Conservation (phyloP, 2,888 invertebrate species). For the Chloromyia formosa region DNA sequence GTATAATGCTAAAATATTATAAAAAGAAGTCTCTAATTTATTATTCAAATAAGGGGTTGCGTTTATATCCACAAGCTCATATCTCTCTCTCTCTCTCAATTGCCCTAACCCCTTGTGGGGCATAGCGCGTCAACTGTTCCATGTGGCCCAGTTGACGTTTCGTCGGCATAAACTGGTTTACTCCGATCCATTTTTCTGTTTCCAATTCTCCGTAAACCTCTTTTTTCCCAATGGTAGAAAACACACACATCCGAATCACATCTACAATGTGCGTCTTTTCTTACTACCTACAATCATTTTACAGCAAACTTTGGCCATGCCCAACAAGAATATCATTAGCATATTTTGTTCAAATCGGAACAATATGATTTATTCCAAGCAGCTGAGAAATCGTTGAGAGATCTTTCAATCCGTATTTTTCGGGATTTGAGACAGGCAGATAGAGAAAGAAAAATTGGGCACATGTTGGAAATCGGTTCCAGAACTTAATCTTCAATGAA, state of each 20-base stretch:
- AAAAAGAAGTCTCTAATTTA: too few species aligned
- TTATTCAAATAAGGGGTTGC: too few species aligned
- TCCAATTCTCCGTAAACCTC: not conserved
- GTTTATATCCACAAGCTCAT: too few species aligned
- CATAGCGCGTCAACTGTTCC: too few species aligned
- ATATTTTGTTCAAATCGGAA: conserved; percentile 40
- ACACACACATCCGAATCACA: not conserved
- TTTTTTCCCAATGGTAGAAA: conserved; percentile 4
- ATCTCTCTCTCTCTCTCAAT: too few species aligned
- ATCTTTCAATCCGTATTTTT: not conserved
- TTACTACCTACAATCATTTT: not conserved
- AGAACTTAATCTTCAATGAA: not conserved
- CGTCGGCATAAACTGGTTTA: too few species aligned
- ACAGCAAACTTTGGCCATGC: not conserved
- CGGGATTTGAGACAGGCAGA: not conserved
- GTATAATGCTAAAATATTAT: too few species aligned
- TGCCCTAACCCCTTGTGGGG: too few species aligned
- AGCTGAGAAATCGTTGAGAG: conserved; percentile 1
- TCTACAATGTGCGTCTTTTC: not conserved
- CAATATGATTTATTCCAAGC: conserved; percentile 37
- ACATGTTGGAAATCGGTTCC: conserved; percentile 20
- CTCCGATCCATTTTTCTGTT: too few species aligned
- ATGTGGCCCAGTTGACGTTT: too few species aligned
- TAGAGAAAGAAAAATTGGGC: not conserved
- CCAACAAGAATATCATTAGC: conserved; percentile 36